These are phyloP conservation scores for Etheostoma cragini DNA, from an alignment of 2,113 vertebrate genomes.

Conservation along the genomic window DNA sequence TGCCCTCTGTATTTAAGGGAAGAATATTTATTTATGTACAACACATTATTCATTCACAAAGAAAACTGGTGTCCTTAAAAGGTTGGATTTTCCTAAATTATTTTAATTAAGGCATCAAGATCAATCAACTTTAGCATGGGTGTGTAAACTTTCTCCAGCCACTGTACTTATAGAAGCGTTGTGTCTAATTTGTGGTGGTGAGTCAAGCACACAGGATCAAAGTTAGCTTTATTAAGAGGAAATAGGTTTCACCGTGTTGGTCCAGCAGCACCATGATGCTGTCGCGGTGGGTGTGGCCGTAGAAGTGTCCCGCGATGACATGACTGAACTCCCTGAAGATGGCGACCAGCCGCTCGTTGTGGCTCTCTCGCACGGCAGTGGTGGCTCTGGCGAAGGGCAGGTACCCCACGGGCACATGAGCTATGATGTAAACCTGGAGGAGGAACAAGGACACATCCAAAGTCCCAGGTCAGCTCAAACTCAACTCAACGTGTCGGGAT, in stretches of 20 bases:
- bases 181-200: not conserved
- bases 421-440: constrained; percentile 91
- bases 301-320: constrained; percentile 92
- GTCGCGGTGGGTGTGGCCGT: constrained; percentile 95
- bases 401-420: constrained; percentile 92
- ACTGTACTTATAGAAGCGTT: not conserved
- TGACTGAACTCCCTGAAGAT: constrained; percentile 90
- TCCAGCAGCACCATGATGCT: constrained; percentile 94
- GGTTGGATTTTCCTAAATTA: too few species aligned
- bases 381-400: constrained; percentile 83
- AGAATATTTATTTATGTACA: too few species aligned
- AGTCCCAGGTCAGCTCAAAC: not conserved
- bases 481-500: not conserved
- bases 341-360: constrained; percentile 90
- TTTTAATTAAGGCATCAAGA: too few species aligned
- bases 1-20: too few species aligned
- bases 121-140: too few species aligned
- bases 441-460: not conserved
- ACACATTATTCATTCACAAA: too few species aligned
- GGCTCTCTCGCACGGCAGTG: constrained; percentile 84
- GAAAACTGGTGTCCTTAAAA: too few species aligned
- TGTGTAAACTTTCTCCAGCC: too few species aligned
- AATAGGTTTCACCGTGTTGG: constrained; percentile 81
- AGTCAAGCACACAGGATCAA: too few species aligned
- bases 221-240: not conserved